phyloP scores from a whole-genome alignment of 2,888 invertebrate genomes.

The Colostygia pectinataria region DNA sequence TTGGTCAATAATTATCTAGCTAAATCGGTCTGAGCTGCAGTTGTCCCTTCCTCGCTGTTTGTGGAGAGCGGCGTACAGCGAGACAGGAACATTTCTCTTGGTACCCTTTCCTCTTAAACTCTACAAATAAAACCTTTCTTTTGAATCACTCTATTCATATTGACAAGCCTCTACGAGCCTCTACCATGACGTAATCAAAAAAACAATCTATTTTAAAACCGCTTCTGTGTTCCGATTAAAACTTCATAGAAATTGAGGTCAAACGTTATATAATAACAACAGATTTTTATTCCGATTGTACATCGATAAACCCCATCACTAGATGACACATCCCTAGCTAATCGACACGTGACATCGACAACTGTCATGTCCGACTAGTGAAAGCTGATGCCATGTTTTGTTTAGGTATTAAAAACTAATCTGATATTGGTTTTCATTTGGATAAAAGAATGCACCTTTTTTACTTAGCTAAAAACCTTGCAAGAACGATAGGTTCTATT shows the following conservation, averaged over 20 bases:
- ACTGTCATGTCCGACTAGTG: slow-evolving; percentile 45
- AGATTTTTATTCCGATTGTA: slow-evolving; percentile 34
- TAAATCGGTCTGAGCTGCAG: too few species aligned
- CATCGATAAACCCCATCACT: slow-evolving; percentile 45
- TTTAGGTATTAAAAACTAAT: neutral
- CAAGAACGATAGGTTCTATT: too few species aligned
- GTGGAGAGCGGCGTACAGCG: too few species aligned
- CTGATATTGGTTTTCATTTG: neutral
- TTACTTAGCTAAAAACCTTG: too few species aligned
- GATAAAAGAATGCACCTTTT: neutral
- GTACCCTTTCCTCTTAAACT: too few species aligned
- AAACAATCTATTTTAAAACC: slow-evolving; percentile 1
- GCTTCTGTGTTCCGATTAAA: slow-evolving; percentile 13
- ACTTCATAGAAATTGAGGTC: slow-evolving; percentile 23
- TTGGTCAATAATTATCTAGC: too few species aligned
- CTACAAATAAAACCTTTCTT: too few species aligned
- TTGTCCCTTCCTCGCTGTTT: too few species aligned
- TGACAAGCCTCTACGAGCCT: too few species aligned
- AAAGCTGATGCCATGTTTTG: slow-evolving; percentile 22
- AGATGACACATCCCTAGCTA: slow-evolving; percentile 46
- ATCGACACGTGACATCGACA: slow-evolving; percentile 46
- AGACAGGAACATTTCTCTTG: too few species aligned
- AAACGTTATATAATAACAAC: slow-evolving; percentile 15
- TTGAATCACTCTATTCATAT: too few species aligned
- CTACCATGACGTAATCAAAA: neutral